Evolutionary conservation across 2,888 invertebrate species (phyloP), one percentile per base, ranked within the genome.

Genomic region (Acanthococcus lagerstroemiae): DNA sequence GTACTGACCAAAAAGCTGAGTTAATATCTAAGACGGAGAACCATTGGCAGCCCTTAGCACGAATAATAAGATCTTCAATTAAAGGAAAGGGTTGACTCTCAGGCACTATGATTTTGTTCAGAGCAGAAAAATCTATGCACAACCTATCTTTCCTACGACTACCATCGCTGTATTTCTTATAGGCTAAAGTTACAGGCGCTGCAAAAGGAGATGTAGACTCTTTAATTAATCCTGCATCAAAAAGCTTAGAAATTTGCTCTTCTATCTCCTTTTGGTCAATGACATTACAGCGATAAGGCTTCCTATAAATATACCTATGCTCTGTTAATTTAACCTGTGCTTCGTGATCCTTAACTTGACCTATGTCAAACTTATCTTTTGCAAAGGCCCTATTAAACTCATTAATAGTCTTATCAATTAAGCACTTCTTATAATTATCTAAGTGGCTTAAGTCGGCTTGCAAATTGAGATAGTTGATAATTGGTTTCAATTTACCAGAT

Each of bases 11-110:
- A 70, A 68, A n/a, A 69, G 57, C 75, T 9, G 74, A 74, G 67
- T 75, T 75, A 60, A 75, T 72, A 52, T 75, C 75, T 0, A 75
- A 48, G 15, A 71, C 73, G 17, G 74, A 67, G 65, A 73, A n/a
- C 67, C 46, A 27, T 67, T 67, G n/a, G 55, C 55, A 37, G 66
- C 57, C 15, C 66, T 17, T 30, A 69, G n/a, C n/a, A n/a, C n/a
- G n/a, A n/a, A n/a, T n/a, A n/a, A n/a, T n/a, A n/a, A n/a, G n/a
- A n/a, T n/a, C 68, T 15, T 69, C 67, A 12, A 69, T 69, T 26
- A 26, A 17, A 15, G 67, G 68, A 50, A 69, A 69, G 3, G 68
- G 68, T 61, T 69, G 69, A 6, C 21, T 12, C 19, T 68, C 52
- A 17, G 67, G 63, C 26, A n/a, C n/a, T n/a, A n/a, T n/a, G n/a